These are phyloP conservation scores for Dolichotis patagonum DNA, from an alignment of 2,113 vertebrate genomes.

Conservation along the genomic window DNA sequence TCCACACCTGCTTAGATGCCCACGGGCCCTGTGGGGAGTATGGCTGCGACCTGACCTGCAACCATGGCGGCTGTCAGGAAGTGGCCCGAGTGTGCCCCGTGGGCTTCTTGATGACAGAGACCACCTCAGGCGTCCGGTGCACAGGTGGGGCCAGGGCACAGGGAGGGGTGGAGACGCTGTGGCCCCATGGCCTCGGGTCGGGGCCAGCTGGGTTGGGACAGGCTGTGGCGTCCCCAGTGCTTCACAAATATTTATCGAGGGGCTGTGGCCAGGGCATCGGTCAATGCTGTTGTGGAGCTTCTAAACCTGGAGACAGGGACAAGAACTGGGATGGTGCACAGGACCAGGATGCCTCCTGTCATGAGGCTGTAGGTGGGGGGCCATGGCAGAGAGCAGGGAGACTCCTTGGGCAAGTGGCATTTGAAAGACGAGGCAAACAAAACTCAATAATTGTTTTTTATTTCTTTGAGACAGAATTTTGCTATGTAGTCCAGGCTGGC, in stretches of 20 bases:
- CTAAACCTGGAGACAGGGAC: not conserved
- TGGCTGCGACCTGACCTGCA: constrained; percentile 88
- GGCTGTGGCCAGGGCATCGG: not conserved
- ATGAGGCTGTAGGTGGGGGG: not conserved
- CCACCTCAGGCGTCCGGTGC: constrained; percentile 85
- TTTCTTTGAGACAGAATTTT: not conserved
- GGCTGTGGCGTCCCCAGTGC: not conserved
- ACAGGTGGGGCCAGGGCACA: constrained; percentile 80
- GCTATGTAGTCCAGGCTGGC: not conserved
- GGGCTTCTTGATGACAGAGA: constrained; percentile 89
- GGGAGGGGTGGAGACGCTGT: not conserved
- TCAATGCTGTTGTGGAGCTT: not conserved
- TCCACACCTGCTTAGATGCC: not conserved
- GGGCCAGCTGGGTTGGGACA: not conserved
- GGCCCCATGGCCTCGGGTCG: not conserved
- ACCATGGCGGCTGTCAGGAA: constrained; percentile 89
- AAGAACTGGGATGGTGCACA: too few relatives aligned
- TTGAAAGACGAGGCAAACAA: not conserved
- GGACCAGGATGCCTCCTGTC: not conserved
- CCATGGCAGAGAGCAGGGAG: not conserved
- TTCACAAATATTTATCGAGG: not conserved
- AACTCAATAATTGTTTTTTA: not conserved
- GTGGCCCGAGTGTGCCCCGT: constrained; percentile 89
- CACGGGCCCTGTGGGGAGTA: constrained; percentile 86
- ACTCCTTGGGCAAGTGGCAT: not conserved